Conservation (phyloP, 2,113 vertebrate species). For the Cinclus cinclus region DNA sequence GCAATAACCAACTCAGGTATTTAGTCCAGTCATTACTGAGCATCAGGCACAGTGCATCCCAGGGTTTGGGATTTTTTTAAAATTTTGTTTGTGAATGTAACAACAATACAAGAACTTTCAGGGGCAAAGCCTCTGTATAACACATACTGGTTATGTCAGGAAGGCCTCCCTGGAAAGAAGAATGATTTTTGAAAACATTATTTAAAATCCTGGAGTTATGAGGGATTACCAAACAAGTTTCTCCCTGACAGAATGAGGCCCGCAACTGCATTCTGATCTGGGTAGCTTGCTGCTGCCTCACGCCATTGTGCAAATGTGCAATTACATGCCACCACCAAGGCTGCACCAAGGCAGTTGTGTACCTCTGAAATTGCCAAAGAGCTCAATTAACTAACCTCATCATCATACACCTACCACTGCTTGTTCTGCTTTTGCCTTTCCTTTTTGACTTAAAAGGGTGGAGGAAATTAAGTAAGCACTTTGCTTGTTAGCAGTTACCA, state of each 20-base stretch:
- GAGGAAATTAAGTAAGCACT: conserved; percentile 3
- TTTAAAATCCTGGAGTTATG: background rate
- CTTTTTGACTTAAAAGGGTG: conserved; percentile 8
- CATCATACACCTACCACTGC: background rate
- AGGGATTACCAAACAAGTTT: background rate
- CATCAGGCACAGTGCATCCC: background rate
- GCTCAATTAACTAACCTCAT: conserved; percentile 19
- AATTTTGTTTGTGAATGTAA: background rate
- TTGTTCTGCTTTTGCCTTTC: conserved; percentile 15
- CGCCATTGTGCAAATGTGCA: rapidly evolving
- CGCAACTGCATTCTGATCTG: background rate
- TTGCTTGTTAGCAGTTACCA: background rate
- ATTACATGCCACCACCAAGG: background rate
- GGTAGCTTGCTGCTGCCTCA: background rate
- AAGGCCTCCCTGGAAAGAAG: background rate
- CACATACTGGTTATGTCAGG: background rate
- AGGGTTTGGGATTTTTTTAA: background rate
- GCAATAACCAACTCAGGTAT: background rate
- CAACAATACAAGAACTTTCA: background rate
- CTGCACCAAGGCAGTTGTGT: background rate
- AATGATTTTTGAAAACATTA: background rate
- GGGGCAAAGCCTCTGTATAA: background rate
- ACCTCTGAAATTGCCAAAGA: conserved; percentile 28
- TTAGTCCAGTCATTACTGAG: background rate
- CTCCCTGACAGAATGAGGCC: background rate